Percentiles rank a stretch among this genome's conserved stretches.
phyloP scores from a whole-genome alignment of 92 coral and sea anemone genomes.

The Porites evermanni region DNA sequence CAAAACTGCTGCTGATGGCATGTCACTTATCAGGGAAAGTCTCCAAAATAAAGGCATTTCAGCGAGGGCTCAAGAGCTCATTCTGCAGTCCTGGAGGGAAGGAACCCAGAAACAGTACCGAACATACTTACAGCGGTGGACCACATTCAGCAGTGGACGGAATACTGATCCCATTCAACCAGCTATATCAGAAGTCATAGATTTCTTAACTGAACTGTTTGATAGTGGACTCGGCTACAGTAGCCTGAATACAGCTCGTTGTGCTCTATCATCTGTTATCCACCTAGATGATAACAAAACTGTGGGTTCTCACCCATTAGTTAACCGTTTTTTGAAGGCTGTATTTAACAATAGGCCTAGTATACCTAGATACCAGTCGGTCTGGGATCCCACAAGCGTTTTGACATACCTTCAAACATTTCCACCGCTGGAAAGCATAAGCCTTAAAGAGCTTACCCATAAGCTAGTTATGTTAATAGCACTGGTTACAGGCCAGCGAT shows the following conservation, averaged over 20 bases:
- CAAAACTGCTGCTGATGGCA: conserved; percentile 35
- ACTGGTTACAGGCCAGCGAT: conserved; percentile 46
- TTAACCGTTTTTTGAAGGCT: conserved; percentile 38
- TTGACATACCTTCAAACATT: conserved; percentile 28
- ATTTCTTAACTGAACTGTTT: conserved; percentile 27
- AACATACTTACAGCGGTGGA: conserved; percentile 23
- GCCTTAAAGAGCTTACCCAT: conserved; percentile 34
- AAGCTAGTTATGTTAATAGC: conserved; percentile 49
- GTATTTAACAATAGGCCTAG: conserved; percentile 37
- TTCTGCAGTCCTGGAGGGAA: conserved; percentile 36
- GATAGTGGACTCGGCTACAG: conserved; percentile 28
- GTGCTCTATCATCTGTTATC: conserved; percentile 29
- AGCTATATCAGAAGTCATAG: conserved; percentile 20
- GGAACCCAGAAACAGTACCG: conserved; percentile 50
- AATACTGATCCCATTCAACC: conserved; percentile 42
- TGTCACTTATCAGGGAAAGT: conserved; percentile 42
- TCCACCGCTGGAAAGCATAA: conserved; percentile 4
- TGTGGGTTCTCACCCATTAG: conserved; percentile 50
- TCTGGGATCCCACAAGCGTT: conserved; percentile 43
- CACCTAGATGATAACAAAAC: not conserved
- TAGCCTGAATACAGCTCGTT: conserved; percentile 23
- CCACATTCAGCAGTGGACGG: conserved; percentile 28
- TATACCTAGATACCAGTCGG: conserved; percentile 29
- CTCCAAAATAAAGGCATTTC: conserved; percentile 34
- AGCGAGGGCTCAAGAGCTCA: conserved; percentile 39